Evolutionary conservation across 2,888 invertebrate genomes (phyloP).

Genomic region (Sinelater perroti): DNA sequence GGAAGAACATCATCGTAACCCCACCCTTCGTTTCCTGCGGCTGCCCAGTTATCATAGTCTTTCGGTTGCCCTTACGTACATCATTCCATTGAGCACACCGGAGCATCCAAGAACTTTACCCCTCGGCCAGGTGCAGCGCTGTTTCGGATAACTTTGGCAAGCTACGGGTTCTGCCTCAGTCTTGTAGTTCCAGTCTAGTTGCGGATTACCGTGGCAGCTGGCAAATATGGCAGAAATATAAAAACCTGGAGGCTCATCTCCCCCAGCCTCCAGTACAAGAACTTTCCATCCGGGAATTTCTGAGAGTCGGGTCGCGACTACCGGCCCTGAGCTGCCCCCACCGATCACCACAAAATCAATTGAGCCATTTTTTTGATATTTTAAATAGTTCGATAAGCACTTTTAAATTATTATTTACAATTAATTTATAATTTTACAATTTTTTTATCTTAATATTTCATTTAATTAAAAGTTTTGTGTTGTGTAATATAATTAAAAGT

Average conservation of each 20-base stretch:
- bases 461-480: too few species aligned
- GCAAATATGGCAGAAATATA: constrained; percentile 75
- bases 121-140: constrained; percentile 72
- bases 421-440: too few species aligned
- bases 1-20: constrained; percentile 80
- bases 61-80: constrained; percentile 79
- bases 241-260: constrained; percentile 72
- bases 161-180: constrained; percentile 72
- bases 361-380: too few species aligned
- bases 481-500: too few species aligned
- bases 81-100: constrained; percentile 82
- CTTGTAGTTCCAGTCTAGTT: constrained; percentile 74
- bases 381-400: too few species aligned
- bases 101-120: constrained; percentile 78
- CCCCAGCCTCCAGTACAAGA: constrained; percentile 76
- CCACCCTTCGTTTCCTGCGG: constrained; percentile 79
- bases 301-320: constrained; percentile 71
- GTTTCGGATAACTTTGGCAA: constrained; percentile 65
- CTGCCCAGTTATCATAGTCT: constrained; percentile 81
- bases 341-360: constrained; percentile 75
- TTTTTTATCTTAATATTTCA: too few species aligned
- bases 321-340: constrained; percentile 72
- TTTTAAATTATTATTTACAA: too few species aligned
- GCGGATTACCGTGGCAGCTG: constrained; percentile 67
- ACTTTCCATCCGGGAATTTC: constrained; percentile 75